These are phyloP conservation scores for Cerceris ruficornis DNA, from an alignment of 2,888 invertebrate genomes.

Conservation along the genomic window DNA sequence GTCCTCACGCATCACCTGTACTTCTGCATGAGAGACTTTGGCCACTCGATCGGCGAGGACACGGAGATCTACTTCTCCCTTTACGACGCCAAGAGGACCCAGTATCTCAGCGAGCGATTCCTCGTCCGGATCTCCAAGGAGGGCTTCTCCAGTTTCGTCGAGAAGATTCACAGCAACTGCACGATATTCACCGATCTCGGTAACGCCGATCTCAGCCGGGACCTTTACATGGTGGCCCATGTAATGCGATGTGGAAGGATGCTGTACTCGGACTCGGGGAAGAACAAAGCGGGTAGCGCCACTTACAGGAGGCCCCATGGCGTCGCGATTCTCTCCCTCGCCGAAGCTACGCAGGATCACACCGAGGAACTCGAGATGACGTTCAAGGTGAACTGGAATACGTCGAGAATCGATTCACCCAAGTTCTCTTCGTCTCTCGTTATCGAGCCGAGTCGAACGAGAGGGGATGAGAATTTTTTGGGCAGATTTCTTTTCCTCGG, in stretches of 20 bases:
- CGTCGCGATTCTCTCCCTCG: constrained; percentile 90
- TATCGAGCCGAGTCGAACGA: too few species aligned
- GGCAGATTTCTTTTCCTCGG: too few species aligned
- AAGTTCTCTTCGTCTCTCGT: too few species aligned
- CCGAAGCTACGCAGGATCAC: constrained; percentile 86
- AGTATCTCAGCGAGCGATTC: constrained; percentile 94
- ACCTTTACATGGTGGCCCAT: constrained; percentile 94
- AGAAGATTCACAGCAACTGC: constrained; percentile 93
- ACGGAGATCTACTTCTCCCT: constrained; percentile 94
- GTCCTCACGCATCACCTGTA: constrained; percentile 90
- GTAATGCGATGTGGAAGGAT: constrained; percentile 95
- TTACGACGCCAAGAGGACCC: constrained; percentile 90
- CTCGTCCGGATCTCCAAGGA: constrained; percentile 94
- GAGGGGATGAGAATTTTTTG: too few species aligned
- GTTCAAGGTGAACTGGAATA: constrained; percentile 85
- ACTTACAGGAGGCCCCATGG: constrained; percentile 91
- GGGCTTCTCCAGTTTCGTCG: constrained; percentile 94
- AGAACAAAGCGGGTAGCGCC: constrained; percentile 80
- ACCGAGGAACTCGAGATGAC: constrained; percentile 90
- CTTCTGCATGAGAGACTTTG: constrained; percentile 94
- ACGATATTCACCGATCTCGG: constrained; percentile 94
- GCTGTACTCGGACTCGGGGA: constrained; percentile 85
- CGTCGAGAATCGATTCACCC: neutral
- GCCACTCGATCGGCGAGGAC: constrained; percentile 92
- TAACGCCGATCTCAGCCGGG: constrained; percentile 91